Evolutionary conservation across 2,113 vertebrate species (phyloP).

Genomic region (Pterophyllum scalare): DNA sequence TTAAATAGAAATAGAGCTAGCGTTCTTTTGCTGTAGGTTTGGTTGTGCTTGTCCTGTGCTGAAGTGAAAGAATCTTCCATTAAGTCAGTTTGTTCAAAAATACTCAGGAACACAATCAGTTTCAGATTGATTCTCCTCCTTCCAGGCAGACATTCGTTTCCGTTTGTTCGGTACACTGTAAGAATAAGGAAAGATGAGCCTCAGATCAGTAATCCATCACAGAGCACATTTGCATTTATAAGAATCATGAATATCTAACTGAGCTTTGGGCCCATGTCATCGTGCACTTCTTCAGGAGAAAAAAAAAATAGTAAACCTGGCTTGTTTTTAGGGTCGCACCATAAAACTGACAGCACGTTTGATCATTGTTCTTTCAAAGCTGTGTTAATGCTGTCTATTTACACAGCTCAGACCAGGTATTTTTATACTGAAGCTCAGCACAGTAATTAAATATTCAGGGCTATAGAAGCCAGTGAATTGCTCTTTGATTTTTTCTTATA

Average conservation of each 20-base stretch:
- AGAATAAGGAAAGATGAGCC: background rate
- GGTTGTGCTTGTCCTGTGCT: background rate
- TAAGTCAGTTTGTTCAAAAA: too few relatives aligned
- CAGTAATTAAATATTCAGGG: background rate
- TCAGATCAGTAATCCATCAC: background rate
- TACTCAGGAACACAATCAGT: background rate
- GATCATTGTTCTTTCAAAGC: background rate
- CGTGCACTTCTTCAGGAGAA: too few relatives aligned
- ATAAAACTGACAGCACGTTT: fast-evolving
- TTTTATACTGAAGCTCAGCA: background rate
- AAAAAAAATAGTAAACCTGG: background rate
- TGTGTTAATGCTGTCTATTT: background rate
- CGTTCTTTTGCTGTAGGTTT: too few relatives aligned
- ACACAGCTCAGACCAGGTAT: background rate
- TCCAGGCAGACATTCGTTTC: background rate
- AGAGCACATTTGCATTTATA: background rate
- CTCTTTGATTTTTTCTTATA: background rate
- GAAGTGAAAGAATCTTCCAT: background rate
- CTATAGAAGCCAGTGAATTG: background rate
- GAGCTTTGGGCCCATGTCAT: background rate
- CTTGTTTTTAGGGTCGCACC: background rate
- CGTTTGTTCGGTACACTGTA: background rate
- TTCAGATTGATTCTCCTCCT: background rate
- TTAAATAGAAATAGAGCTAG: too few relatives aligned
- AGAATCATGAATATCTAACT: background rate